Evolutionary conservation across 30 jellyfish, hydroid and myxozoan species (phyloP), one percentile per base, ranked within the genome.

Genomic region (Mastigias papua): DNA sequence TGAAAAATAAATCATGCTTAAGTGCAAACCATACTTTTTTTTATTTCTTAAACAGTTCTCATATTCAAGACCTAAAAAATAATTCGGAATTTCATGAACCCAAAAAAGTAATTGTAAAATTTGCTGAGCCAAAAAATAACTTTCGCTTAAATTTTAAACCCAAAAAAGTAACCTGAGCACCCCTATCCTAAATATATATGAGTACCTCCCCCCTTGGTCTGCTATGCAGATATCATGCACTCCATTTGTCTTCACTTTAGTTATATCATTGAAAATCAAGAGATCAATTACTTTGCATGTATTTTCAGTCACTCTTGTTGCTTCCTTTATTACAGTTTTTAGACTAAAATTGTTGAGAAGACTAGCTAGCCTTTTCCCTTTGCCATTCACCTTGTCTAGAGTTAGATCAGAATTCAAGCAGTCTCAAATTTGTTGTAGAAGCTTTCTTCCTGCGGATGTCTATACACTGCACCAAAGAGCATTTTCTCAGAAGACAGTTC

Each of bases 151-250:
- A n/a, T n/a, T n/a, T n/a, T n/a, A n/a, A n/a, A n/a, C n/a, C n/a
- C n/a, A n/a, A n/a, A n/a, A n/a, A n/a, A n/a, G n/a, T n/a, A n/a
- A n/a, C n/a, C n/a, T n/a, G n/a, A n/a, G n/a, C n/a, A n/a, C n/a
- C n/a, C n/a, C n/a, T n/a, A n/a, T n/a, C n/a, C n/a, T n/a, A n/a
- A n/a, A n/a, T n/a, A n/a, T n/a, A n/a, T n/a, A n/a, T n/a, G n/a
- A n/a, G n/a, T n/a, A n/a, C n/a, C n/a, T n/a, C n/a, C n/a, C n/a
- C n/a, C n/a, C n/a, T n/a, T 73, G 85, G 85, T 73, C 85, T 35
- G 85, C 85, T 73, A 73, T 31, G 70, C 85, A 35, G 85, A 73
- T 48, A 51, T 76, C 87, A 32, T 48, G 87, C 28, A 76, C 87
- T 48, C 87, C 75, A 49, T 75, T 76, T 28, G 74, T 50, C 75